A percentile compares a stretch with the other conserved stretches of the same genome.
Conservation (phyloP, 2,888 invertebrate species). For the Drosophila crucigera region DNA sequence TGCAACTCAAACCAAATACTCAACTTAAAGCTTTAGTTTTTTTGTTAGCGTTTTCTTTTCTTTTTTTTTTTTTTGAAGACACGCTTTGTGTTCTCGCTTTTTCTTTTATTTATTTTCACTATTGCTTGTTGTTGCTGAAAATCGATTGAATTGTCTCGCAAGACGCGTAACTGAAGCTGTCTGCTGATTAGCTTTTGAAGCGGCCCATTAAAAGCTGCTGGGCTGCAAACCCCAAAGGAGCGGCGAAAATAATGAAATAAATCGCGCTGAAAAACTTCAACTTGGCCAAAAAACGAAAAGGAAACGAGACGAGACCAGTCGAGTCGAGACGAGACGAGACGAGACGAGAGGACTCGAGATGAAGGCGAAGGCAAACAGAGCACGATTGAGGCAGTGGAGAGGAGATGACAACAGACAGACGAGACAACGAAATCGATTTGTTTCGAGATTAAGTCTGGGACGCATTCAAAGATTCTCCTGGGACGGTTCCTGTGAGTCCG, state of each 20-base stretch:
- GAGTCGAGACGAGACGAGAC: not conserved
- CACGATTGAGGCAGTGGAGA: not conserved
- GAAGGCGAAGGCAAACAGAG: not conserved
- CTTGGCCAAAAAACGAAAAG: conserved; percentile 31
- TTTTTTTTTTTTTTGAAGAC: not conserved
- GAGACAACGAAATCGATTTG: conserved; percentile 81
- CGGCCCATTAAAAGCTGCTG: conserved; percentile 60
- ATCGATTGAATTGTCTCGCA: conserved; percentile 71
- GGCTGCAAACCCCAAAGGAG: conserved; percentile 40
- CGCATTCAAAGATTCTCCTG: conserved; percentile 51
- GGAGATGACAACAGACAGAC: conserved; percentile 16
- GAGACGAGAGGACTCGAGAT: not conserved
- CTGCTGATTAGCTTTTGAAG: conserved; percentile 71
- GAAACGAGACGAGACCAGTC: not conserved
- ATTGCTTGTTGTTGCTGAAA: conserved; percentile 25
- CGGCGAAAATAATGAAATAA: conserved; percentile 76
- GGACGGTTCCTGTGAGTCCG: conserved; percentile 43
- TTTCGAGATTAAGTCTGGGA: conserved; percentile 82
- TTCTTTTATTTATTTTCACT: conserved; percentile 1
- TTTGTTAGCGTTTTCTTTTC: not conserved
- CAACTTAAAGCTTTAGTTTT: conserved; percentile 35
- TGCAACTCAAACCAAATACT: conserved; percentile 10
- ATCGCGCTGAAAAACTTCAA: conserved; percentile 77
- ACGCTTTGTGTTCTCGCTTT: conserved; percentile 8
- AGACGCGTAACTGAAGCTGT: conserved; percentile 21